Conservation (phyloP, 1,140 invertebrate species). For the Pentalonia nigronervosa region DNA sequence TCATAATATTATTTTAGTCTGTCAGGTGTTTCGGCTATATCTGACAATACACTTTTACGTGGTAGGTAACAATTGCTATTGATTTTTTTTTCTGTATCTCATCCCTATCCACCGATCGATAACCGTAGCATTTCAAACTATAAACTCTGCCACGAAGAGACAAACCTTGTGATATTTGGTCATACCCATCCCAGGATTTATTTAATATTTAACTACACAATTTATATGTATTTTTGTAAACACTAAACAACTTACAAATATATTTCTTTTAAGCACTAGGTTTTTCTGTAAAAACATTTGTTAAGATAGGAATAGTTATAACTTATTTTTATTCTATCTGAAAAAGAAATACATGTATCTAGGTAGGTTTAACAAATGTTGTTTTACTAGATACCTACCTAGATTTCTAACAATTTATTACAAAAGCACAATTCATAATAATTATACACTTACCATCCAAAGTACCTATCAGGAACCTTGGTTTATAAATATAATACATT, state of each 20-base stretch:
- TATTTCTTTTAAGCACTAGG: neutral
- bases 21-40: neutral
- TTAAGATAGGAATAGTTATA: neutral
- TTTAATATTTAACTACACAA: neutral
- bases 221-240: neutral
- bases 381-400: neutral
- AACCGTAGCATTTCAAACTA: neutral
- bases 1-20: neutral
- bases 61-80: constrained; percentile 17
- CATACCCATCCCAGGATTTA: neutral
- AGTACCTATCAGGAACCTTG: neutral
- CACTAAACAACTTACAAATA: neutral
- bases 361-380: neutral
- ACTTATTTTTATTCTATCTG: neutral
- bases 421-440: neutral
- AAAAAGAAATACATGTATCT: neutral
- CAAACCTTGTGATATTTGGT: neutral
- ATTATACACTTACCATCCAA: neutral
- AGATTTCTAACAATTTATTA: neutral
- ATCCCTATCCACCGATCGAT: neutral
- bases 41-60: neutral
- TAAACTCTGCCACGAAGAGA: neutral
- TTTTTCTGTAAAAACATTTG: neutral
- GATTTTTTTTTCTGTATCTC: neutral
- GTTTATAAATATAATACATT: neutral